A percentile compares a stretch with the other conserved stretches of the same genome.
Conservation (phyloP, 2,888 invertebrate species). For the Rambutsinella grinnellia region DNA sequence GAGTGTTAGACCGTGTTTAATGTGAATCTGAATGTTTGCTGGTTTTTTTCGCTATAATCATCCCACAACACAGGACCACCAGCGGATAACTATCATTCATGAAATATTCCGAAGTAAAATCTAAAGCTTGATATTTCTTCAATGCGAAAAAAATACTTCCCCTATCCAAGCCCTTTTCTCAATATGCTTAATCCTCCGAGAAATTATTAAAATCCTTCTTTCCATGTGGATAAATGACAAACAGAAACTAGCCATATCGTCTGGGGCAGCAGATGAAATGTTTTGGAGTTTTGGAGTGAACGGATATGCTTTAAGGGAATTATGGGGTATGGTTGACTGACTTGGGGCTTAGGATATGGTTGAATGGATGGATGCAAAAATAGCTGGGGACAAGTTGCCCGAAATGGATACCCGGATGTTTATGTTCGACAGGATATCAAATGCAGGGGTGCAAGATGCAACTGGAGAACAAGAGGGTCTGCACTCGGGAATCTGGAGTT, state of each 20-base stretch:
- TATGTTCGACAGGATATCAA: too few species aligned
- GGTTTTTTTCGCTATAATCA: slow-evolving; percentile 6
- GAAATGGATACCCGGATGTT: not conserved
- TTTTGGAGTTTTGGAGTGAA: not conserved
- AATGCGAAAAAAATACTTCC: too few species aligned
- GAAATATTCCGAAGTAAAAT: too few species aligned
- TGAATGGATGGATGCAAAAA: slow-evolving; percentile 40
- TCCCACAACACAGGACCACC: slow-evolving; percentile 54
- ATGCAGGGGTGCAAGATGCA: too few species aligned
- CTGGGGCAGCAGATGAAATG: not conserved
- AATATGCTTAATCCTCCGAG: slow-evolving; percentile 64
- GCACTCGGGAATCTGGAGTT: too few species aligned
- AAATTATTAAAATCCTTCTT: slow-evolving; percentile 63
- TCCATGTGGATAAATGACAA: slow-evolving; percentile 27
- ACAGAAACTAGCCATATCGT: not conserved
- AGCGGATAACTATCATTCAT: slow-evolving; percentile 52
- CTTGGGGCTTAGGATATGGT: slow-evolving; percentile 25
- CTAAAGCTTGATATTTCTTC: too few species aligned
- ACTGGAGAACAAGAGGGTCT: too few species aligned
- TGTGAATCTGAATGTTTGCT: slow-evolving; percentile 18
- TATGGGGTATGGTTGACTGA: slow-evolving; percentile 43
- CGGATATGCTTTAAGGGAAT: slow-evolving; percentile 35
- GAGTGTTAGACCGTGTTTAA: slow-evolving; percentile 31
- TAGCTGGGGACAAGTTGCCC: not conserved
- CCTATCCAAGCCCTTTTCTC: slow-evolving; percentile 36